Conservation (phyloP, 2,888 invertebrate species). For the Harpalus rufipes region DNA sequence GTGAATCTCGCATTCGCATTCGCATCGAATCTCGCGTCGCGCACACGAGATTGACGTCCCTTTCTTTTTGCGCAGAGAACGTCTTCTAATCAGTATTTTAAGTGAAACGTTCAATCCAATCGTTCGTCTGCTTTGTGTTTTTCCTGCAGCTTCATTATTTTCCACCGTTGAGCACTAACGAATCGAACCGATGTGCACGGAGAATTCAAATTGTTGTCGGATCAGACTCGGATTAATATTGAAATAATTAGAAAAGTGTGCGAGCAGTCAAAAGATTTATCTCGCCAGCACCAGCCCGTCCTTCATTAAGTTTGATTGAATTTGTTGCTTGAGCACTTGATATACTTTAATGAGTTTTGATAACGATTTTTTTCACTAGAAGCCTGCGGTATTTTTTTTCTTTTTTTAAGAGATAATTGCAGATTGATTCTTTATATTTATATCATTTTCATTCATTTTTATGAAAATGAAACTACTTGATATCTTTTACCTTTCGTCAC, state of each 20-base stretch:
- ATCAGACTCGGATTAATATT: slow-evolving; percentile 61
- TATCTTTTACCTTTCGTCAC: no score
- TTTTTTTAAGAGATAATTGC: slow-evolving; percentile 9
- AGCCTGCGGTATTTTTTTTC: slow-evolving; percentile 22
- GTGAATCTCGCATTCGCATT: no score
- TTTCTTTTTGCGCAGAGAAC: slow-evolving; percentile 61
- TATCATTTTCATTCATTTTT: not conserved
- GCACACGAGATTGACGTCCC: slow-evolving; percentile 57
- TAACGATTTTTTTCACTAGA: slow-evolving; percentile 26
- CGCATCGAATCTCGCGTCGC: not conserved
- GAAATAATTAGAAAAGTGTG: slow-evolving; percentile 64
- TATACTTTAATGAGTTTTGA: slow-evolving; percentile 59
- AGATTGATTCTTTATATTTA: slow-evolving; percentile 8
- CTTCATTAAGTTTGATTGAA: slow-evolving; percentile 62
- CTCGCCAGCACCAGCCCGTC: not conserved
- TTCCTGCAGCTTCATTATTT: slow-evolving; percentile 63
- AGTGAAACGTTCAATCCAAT: slow-evolving; percentile 66
- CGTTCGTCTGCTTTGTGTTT: slow-evolving; percentile 62
- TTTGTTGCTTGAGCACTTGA: slow-evolving; percentile 55
- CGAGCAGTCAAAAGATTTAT: slow-evolving; percentile 46
- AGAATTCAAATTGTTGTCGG: slow-evolving; percentile 61
- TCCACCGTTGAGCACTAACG: slow-evolving; percentile 58
- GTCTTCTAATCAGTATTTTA: slow-evolving; percentile 66
- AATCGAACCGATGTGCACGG: slow-evolving; percentile 43
- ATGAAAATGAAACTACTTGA: not conserved